Percentiles rank a stretch among this genome's conserved stretches.
Evolutionary conservation across 2,888 invertebrate species (phyloP).

Genomic region (Eupsilia transversa): DNA sequence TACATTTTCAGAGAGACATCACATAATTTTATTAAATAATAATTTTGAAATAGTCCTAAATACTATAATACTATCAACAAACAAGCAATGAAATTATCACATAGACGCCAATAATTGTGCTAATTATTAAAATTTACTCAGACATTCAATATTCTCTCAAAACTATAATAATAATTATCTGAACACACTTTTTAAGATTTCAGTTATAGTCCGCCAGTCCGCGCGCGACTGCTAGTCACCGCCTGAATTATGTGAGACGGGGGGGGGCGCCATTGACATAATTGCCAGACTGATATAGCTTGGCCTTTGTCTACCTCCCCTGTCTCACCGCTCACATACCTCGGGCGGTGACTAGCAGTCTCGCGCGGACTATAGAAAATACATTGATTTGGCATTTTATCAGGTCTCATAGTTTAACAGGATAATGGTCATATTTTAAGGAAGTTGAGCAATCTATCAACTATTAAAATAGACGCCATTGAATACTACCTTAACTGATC

Average conservation of each 20-base stretch:
- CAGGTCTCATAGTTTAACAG: constrained; percentile 2
- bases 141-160: neutral
- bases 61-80: constrained; percentile 15
- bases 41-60: neutral
- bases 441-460: neutral
- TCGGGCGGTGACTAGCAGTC: too few relatives aligned
- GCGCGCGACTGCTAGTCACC: too few relatives aligned
- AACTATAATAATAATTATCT: constrained; percentile 9
- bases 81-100: constrained; percentile 14
- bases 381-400: constrained; percentile 17
- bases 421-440: neutral
- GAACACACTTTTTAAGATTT: constrained; percentile 6
- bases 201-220: too few relatives aligned
- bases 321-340: too few relatives aligned
- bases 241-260: too few relatives aligned
- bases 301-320: too few relatives aligned
- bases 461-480: neutral
- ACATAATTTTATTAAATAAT: neutral
- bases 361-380: too few relatives aligned
- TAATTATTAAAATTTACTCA: constrained; percentile 5
- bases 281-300: too few relatives aligned
- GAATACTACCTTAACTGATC: neutral
- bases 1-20: neutral
- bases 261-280: too few relatives aligned
- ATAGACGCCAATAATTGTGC: constrained; percentile 5